Conservation (phyloP, 2,113 vertebrate genomes). For the Pelvicachromis taeniatus region DNA sequence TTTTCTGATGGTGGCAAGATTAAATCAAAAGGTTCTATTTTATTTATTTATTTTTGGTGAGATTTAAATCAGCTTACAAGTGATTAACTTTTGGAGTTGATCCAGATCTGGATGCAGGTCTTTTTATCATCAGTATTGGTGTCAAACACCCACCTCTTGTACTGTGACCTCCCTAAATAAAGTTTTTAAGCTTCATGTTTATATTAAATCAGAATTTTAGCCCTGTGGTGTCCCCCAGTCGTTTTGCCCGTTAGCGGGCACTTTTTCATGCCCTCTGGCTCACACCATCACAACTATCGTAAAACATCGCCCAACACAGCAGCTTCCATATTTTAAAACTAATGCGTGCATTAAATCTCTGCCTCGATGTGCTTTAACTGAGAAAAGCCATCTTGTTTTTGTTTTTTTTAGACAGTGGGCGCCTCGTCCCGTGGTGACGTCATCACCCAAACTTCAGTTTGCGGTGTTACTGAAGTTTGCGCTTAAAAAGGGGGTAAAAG, state of each 20-base stretch:
- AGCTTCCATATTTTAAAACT: not conserved
- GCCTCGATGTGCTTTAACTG: not conserved
- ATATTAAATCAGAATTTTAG: not conserved
- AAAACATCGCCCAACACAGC: not conserved
- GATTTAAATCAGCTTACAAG: not conserved
- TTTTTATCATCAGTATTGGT: not conserved
- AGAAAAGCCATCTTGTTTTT: not conserved
- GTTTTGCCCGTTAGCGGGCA: no score
- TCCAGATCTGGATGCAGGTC: not conserved
- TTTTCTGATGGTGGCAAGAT: not conserved
- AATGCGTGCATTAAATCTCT: not conserved
- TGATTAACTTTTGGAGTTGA: not conserved
- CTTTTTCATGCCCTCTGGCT: not conserved
- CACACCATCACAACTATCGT: not conserved
- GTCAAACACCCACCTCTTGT: not conserved
- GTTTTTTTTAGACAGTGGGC: not conserved
- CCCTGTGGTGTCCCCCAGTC: not conserved
- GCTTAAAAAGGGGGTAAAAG: accelerated
- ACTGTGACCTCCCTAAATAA: not conserved
- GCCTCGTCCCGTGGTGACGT: constrained; percentile 27
- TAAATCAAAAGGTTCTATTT: not conserved
- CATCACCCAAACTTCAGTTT: constrained; percentile 7
- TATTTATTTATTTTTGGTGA: not conserved
- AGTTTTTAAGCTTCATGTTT: not conserved
- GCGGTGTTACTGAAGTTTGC: not conserved